Conservation (phyloP, 2,888 invertebrate genomes). For the Smittia sp. region DNA sequence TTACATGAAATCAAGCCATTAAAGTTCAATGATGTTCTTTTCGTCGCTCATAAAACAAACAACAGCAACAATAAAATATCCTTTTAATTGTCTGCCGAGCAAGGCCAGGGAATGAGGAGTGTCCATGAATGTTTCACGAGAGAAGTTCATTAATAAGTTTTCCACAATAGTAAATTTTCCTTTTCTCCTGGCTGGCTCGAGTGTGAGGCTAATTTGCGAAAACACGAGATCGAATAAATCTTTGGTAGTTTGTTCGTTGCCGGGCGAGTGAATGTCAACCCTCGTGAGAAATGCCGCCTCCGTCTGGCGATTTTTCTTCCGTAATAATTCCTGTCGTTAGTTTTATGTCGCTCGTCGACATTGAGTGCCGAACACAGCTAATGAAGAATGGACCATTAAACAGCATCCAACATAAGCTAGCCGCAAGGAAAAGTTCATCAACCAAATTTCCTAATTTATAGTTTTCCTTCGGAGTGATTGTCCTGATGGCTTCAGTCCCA, state of each 20-base stretch:
- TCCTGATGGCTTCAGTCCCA: constrained; percentile 29
- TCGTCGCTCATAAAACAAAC: constrained; percentile 40
- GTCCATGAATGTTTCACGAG: constrained; percentile 21
- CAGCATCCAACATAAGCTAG: constrained; percentile 3
- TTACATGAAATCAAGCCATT: constrained; percentile 24
- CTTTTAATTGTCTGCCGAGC: constrained; percentile 38
- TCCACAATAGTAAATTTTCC: not conserved
- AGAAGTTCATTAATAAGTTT: constrained; percentile 35
- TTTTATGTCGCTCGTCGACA: constrained; percentile 29
- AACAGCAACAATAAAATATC: constrained; percentile 36
- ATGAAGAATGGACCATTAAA: constrained; percentile 41
- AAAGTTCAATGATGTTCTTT: constrained; percentile 31
- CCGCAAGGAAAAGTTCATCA: constrained; percentile 28
- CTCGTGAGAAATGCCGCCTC: constrained; percentile 31
- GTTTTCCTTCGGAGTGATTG: constrained; percentile 32
- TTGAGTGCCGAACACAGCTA: constrained; percentile 31
- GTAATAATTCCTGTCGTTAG: constrained; percentile 21
- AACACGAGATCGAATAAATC: not conserved
- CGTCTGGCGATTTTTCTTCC: not conserved
- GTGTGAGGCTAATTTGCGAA: constrained; percentile 21
- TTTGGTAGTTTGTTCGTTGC: not conserved
- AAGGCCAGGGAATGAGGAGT: not conserved
- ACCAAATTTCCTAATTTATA: constrained; percentile 40
- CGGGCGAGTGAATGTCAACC: constrained; percentile 18
- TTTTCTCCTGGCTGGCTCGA: not conserved